Evolutionary conservation across 1,140 invertebrate genomes (phyloP).

Genomic region (Acromyrmex charruanus): DNA sequence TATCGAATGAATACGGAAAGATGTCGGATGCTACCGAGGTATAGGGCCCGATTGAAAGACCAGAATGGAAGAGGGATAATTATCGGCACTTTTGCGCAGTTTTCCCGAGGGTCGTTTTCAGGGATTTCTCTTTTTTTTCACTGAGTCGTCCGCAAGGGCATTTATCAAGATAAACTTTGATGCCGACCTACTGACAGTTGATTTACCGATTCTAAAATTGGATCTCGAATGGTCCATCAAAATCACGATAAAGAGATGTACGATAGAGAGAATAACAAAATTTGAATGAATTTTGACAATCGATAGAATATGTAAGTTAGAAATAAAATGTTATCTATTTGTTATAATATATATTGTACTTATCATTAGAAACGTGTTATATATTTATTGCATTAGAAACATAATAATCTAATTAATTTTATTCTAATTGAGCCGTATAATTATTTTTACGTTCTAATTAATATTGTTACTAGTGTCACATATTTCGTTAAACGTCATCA

Average conservation of each 20-base stretch:
- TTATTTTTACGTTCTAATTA: background rate
- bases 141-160: slow-evolving; percentile 5
- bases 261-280: background rate
- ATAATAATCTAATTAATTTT: slow-evolving; percentile 17
- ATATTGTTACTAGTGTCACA: background rate
- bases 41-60: background rate
- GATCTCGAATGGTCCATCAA: slow-evolving; percentile 22
- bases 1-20: slow-evolving; percentile 48
- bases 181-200: slow-evolving; percentile 48
- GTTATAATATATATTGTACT: background rate
- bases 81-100: slow-evolving; percentile 41
- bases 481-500: background rate
- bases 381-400: background rate
- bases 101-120: slow-evolving; percentile 35
- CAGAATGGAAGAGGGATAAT: slow-evolving; percentile 46
- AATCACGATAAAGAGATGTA: slow-evolving; percentile 39
- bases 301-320: background rate
- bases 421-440: too few relatives aligned
- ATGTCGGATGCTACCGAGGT: slow-evolving; percentile 24
- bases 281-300: slow-evolving; percentile 17
- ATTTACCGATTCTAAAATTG: slow-evolving; percentile 61
- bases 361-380: background rate
- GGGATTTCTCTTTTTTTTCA: slow-evolving; percentile 2
- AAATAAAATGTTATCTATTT: background rate
- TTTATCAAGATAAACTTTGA: slow-evolving; percentile 64